These are phyloP conservation scores for Neelides folsomi DNA, from an alignment of 2,888 invertebrate genomes.

Conservation along the genomic window DNA sequence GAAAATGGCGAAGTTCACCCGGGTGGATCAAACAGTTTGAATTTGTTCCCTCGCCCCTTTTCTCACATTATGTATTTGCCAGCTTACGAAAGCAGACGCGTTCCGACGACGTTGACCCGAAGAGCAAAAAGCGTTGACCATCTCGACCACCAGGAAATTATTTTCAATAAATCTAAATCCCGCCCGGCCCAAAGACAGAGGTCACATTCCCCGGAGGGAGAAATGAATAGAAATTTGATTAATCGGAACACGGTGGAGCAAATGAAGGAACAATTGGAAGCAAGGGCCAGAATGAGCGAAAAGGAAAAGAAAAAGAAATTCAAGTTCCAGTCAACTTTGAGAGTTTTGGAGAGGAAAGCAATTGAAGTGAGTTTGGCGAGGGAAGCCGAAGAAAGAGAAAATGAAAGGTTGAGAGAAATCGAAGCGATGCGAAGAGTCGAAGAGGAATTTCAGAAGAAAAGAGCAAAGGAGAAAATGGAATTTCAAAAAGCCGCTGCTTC, in stretches of 20 bases:
- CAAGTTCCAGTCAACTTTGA: slow-evolving; percentile 68
- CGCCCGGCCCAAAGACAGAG: background rate
- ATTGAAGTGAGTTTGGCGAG: slow-evolving; percentile 61
- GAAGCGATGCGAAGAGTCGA: slow-evolving; percentile 74
- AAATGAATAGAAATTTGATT: background rate
- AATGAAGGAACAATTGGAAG: background rate
- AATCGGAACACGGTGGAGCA: background rate
- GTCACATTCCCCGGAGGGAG: background rate
- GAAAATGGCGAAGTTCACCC: background rate
- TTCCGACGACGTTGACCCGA: background rate
- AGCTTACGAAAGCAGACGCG: slow-evolving; percentile 37
- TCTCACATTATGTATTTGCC: slow-evolving; percentile 70
- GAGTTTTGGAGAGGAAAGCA: slow-evolving; percentile 61
- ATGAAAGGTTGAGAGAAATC: slow-evolving; percentile 58
- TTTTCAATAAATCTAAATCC: background rate
- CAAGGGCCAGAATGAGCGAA: slow-evolving; percentile 4
- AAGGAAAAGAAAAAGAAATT: slow-evolving; percentile 46
- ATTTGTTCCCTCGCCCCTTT: slow-evolving; percentile 37
- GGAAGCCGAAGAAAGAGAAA: slow-evolving; percentile 54
- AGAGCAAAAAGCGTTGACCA: slow-evolving; percentile 30
- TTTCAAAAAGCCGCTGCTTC: slow-evolving; percentile 11
- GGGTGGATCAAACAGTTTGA: slow-evolving; percentile 1
- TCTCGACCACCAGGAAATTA: slow-evolving; percentile 12
- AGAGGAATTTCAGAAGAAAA: slow-evolving; percentile 72
- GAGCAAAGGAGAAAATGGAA: slow-evolving; percentile 45